These are phyloP conservation scores for Meteorus sp. DNA, from an alignment of 1,140 invertebrate species.

Conservation along the genomic window DNA sequence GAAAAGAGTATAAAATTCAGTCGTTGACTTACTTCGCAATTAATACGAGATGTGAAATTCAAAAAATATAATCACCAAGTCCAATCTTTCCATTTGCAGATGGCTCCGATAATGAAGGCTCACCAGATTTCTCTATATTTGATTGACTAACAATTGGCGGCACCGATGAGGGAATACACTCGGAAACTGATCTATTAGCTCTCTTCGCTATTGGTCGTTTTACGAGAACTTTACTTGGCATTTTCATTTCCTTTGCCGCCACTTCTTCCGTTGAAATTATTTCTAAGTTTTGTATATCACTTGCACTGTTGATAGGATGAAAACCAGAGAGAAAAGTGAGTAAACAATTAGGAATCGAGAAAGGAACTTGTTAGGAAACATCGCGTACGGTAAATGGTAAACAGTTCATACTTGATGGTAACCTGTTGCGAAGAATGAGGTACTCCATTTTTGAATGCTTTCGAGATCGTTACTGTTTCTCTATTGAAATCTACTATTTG, in stretches of 20 bases:
- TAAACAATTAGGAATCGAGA: conserved; percentile 9
- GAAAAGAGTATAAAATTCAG: not conserved
- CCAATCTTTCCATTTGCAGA: conserved; percentile 46
- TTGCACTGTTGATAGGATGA: conserved; percentile 59
- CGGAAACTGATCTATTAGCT: conserved; percentile 57
- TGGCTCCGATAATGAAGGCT: conserved; percentile 35
- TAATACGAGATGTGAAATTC: conserved; percentile 44
- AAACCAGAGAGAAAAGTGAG: conserved; percentile 11
- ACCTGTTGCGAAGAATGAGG: conserved; percentile 65
- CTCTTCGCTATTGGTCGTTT: conserved; percentile 63
- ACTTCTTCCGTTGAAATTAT: conserved; percentile 63
- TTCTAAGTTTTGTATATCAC: conserved; percentile 64
- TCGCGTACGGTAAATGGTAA: not conserved
- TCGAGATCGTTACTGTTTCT: conserved; percentile 71
- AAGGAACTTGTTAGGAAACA: too few species aligned
- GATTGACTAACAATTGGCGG: conserved; percentile 33
- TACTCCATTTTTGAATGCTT: conserved; percentile 81
- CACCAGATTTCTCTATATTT: conserved; percentile 34
- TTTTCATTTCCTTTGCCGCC: conserved; percentile 37
- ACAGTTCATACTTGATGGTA: conserved; percentile 58
- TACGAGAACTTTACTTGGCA: conserved; percentile 59
- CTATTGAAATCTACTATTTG: conserved; percentile 75
- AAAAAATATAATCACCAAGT: conserved; percentile 35
- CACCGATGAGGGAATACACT: conserved; percentile 45
- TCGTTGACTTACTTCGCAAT: conserved; percentile 41